A percentile compares a stretch with the other conserved stretches of the same genome.
phyloP scores from a whole-genome alignment of 2,797 vertebrate genomes.

The Anguilla obscura region DNA sequence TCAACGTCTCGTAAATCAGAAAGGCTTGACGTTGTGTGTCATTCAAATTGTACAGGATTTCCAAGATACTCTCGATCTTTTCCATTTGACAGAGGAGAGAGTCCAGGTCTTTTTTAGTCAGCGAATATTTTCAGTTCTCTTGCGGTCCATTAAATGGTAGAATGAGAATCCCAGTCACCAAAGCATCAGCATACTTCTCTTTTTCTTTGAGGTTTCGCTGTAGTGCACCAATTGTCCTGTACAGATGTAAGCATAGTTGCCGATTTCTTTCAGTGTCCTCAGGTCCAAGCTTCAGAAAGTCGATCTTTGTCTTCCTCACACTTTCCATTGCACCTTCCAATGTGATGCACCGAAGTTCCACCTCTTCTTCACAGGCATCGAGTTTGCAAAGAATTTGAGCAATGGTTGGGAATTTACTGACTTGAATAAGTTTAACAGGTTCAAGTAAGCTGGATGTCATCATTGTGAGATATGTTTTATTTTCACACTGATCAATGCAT shows the following conservation, averaged over 20 bases:
- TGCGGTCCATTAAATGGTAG: neutral
- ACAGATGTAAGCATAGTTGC: neutral
- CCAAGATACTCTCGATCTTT: conserved; percentile 8
- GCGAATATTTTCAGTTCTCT: neutral
- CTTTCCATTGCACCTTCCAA: neutral
- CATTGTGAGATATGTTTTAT: neutral
- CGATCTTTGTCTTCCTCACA: neutral
- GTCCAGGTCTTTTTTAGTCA: neutral
- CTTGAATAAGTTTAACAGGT: conserved; percentile 17
- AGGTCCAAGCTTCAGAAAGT: neutral
- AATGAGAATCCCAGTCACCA: conserved; percentile 11
- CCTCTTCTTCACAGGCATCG: neutral
- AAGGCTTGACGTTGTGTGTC: conserved; percentile 6
- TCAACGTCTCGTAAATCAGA: neutral
- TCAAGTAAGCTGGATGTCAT: neutral
- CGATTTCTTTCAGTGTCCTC: neutral
- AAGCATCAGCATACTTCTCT: conserved; percentile 1
- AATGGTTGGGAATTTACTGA: neutral
- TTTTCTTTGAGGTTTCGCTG: conserved; percentile 2
- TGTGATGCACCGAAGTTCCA: neutral
- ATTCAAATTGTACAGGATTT: neutral
- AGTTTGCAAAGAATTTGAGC: conserved; percentile 4
- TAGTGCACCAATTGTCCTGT: neutral
- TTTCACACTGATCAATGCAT: neutral
- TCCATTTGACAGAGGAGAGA: neutral